Evolutionary conservation across 2,113 vertebrate genomes (phyloP), one percentile per base, ranked within the genome.

Genomic region (Egretta garzetta): DNA sequence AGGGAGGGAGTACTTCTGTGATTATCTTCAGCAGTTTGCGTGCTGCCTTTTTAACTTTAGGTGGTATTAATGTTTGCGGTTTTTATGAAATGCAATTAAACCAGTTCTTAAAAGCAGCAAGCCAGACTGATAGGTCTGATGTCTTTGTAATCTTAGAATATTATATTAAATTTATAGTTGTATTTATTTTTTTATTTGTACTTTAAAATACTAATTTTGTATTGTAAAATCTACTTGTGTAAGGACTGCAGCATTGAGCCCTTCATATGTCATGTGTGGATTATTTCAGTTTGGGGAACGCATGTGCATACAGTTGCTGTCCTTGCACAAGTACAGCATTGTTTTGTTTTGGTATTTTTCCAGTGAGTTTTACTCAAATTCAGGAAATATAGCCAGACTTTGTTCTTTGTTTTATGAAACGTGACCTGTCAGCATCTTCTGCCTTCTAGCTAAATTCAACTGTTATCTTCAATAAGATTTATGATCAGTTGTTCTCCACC

Each of bases 121-220:
- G 62, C 24, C 59, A 88, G 67, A 62, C 35, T 67, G 87, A 39
- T 93, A 92, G 55, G 91, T 96, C 95, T 93, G 82, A 96, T 96
- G 45, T 95, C 50, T 70, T 81, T 86, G 71, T 96, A 95, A 87
- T 95, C 33, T 33, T 68, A 32, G 28, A 91, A 79, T 26, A 17
- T 56, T 14, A 35, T 76, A 24, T n/a, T 2, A 81, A n/a, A 64
- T 52, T 63, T 52, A 24, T 12, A 20, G 80, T 94, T 95, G 70
- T 63, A 83, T 93, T 94, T 94, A 83, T 93, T 94, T 94, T 94
- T 56, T 71, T 87, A 91, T 7, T 93, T 96, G 70, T 64, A 68
- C 97, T 72, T 93, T 63, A 74, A 79, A 90, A 75, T 43, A 85
- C 55, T 88, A 14, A 52, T 39, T 74, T 80, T 80, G 4, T 68